A percentile compares a stretch with the other conserved stretches of the same genome.
Conservation (phyloP, 2,113 vertebrate genomes). For the Crotalus horridus region DNA sequence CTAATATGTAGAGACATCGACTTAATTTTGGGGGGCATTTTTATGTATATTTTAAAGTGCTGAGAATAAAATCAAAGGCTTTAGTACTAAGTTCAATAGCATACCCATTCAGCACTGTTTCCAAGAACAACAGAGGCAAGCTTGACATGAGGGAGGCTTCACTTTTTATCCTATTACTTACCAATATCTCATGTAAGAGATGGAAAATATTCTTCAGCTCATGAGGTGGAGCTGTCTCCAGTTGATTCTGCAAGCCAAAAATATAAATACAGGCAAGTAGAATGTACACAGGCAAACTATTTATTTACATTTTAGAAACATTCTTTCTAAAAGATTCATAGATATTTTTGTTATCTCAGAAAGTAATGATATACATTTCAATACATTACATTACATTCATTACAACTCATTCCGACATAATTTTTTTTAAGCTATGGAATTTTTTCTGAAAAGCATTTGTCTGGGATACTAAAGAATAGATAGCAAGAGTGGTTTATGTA, state of each 20-base stretch:
- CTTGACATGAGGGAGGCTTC: not conserved
- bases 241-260: constrained; percentile 77
- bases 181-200: constrained; percentile 92
- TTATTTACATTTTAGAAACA: not conserved
- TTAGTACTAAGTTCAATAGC: not conserved
- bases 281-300: fast-evolving
- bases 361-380: not conserved
- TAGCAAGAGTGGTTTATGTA: not conserved
- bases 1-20: not conserved
- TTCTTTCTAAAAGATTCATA: not conserved
- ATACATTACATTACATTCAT: not conserved
- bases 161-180: constrained; percentile 63
- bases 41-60: not conserved
- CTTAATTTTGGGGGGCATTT: not conserved
- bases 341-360: not conserved
- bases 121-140: not conserved
- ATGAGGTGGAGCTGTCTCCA: constrained; percentile 93
- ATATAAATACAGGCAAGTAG: not conserved
- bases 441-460: not conserved
- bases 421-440: not conserved
- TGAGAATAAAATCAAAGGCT: not conserved
- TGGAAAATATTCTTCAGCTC: constrained; percentile 97
- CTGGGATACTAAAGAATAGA: not conserved
- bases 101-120: not conserved
- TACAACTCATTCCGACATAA: not conserved